Evolutionary conservation across 2,113 vertebrate genomes (phyloP), one percentile per base, ranked within the genome.

Genomic region (Panurus biarmicus): DNA sequence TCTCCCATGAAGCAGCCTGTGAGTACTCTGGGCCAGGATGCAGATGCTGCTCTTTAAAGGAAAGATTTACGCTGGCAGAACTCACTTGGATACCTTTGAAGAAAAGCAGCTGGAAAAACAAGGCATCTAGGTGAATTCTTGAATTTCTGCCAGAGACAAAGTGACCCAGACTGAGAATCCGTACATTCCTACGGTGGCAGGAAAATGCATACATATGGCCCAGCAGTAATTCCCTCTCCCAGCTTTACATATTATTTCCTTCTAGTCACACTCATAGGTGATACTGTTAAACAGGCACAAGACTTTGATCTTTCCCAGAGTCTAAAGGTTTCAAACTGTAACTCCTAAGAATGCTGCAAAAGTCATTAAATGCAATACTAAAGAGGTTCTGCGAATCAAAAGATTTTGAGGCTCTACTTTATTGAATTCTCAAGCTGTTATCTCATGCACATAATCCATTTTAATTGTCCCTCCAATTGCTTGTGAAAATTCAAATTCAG

Each of bases 31-130:
- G 36, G 57, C 11, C 65, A 44, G 53, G 65, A 69, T 71, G 76
- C 53, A 92, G 47, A 74, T 56, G 57, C 79, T 90, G 54, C 61
- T 75, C 48, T 81, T 76, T 75, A 62, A 53, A 11, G 33, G 42
- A 25, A 83, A 83, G 67, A 76, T 79, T 83, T 85, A 75, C 71
- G 67, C 79, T 81, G 69, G 18, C 28, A 76, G 42, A 87, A 21
- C 50, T 90, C 74, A 24, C 56, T 83, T 67, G 45, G 29, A 74
- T 44, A 71, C 28, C 51, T 92, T 56, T 88, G 78, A 89, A 89
- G 87, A 85, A 83, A 81, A 85, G 54, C 87, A 96, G 74, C 62
- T 87, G 78, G 74, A 79, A 87, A 89, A 95, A 87, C 73, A 94
- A 87, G 71, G 42, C 7, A 1, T 62, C 3, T 35, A 50, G 77